A percentile compares a stretch with the other conserved stretches of the same genome.
Evolutionary conservation across 2,888 invertebrate genomes (phyloP).

Genomic region (Epinotia ramella): DNA sequence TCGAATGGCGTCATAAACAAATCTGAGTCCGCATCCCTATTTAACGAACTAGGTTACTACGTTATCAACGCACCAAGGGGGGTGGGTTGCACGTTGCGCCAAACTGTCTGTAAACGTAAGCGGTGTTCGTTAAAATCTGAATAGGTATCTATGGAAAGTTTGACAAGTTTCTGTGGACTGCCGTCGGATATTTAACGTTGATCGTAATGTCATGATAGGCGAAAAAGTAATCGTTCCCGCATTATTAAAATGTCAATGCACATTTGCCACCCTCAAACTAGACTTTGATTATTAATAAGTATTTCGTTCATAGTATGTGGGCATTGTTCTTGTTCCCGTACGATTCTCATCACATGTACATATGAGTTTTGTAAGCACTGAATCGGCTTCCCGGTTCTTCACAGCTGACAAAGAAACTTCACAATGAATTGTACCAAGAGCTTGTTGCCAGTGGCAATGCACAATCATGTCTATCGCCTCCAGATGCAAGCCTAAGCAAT

Average conservation of each 20-base stretch:
- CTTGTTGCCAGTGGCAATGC: conserved; percentile 3
- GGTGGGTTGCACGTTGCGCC: too few relatives aligned
- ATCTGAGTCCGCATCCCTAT: too few relatives aligned
- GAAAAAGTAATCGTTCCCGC: background rate
- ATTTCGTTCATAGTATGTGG: background rate
- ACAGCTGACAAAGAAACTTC: background rate
- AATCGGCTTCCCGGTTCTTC: background rate
- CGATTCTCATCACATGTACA: background rate
- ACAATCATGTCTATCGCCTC: conserved; percentile 9
- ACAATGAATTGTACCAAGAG: background rate
- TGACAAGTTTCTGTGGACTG: too few relatives aligned
- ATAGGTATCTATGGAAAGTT: too few relatives aligned
- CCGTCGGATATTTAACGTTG: too few relatives aligned
- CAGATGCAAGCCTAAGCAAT: conserved; percentile 19
- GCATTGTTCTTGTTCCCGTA: background rate
- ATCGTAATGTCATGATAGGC: too few relatives aligned
- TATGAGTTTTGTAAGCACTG: background rate
- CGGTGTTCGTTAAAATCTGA: too few relatives aligned
- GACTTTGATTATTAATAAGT: too few relatives aligned
- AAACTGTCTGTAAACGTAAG: too few relatives aligned
- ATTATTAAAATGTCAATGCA: background rate
- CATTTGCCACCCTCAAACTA: background rate
- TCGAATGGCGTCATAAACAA: too few relatives aligned
- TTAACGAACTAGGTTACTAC: background rate
- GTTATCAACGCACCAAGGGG: background rate